Base-by-base conservation (phyloP, 2,888 invertebrate species). In the Cylloceria caligata region DNA sequence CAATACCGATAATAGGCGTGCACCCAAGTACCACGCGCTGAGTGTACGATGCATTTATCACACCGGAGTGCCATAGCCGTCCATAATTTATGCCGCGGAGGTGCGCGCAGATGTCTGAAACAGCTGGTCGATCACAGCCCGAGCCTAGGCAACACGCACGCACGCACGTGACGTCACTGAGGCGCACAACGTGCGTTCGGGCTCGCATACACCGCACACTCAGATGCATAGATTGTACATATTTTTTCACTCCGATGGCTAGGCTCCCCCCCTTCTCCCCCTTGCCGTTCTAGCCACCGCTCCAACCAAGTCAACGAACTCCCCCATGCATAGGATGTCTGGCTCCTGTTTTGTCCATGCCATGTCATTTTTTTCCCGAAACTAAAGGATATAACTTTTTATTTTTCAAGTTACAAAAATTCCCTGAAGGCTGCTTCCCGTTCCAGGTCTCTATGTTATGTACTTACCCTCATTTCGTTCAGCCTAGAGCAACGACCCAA, bases 71-170 rank as follows among this genome's bases (percentile, higher is more conserved):
- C 75, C 68, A 49, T 19, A 62, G 45, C 67, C 72, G 79, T 84
- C 83, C 83, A 88, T 88, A 88, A 88, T 88, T 88, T 87, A 86
- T 86, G 82, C 83, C 60, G 60, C 30, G 80, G 73, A 85, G 78
- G 82, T 83, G 72, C 80, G 82, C 85, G 88, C 90, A 89, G 90
- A 89, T 90, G 90, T 88, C 87, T 86, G 85, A 88, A 89, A 90
- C 90, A 90, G 90, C 90, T 88, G 87, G 85, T 83, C 81, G 85
- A 86, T 87, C 85, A 83, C 78, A 80, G 83, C 84, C 74, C 67
- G 77, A 76, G 82, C 69, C 67, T 77, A 75, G 88, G 81, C 82
- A 80, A 83, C 65, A 84, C 84, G 78, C 78, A 80, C 81, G 73
- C 69, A 77, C 81, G 73, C 71, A 78, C 85, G 87, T 89, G 88